These are phyloP conservation scores for Rynchops niger DNA, from an alignment of 2,113 vertebrate species.

Conservation along the genomic window DNA sequence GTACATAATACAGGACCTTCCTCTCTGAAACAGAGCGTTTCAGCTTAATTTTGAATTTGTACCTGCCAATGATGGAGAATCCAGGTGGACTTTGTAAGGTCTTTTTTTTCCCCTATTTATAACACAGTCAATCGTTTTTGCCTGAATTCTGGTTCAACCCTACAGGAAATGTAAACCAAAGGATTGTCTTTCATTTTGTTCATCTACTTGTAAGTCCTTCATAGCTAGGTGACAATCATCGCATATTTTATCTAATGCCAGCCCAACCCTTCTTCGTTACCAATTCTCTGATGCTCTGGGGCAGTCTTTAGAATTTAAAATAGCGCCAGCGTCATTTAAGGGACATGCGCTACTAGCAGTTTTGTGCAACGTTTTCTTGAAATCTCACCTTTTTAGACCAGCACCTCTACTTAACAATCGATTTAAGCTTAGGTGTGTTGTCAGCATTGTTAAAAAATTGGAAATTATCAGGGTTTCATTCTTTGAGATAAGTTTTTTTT, in stretches of 20 bases:
- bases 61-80: background rate
- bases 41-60: background rate
- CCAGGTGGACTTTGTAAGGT: too few species aligned
- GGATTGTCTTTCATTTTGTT: rapidly evolving
- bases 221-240: too few species aligned
- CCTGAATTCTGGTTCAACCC: background rate
- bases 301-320: background rate
- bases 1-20: rapidly evolving
- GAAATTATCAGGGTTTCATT: background rate
- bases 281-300: rapidly evolving
- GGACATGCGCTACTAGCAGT: rapidly evolving
- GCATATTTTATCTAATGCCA: background rate
- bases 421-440: background rate
- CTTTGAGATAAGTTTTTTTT: background rate
- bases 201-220: background rate
- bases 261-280: background rate
- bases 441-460: background rate
- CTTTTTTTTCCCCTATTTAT: rapidly evolving
- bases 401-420: background rate
- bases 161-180: rapidly evolving
- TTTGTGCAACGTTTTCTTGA: background rate
- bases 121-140: background rate
- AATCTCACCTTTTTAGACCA: background rate
- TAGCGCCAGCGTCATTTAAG: background rate
- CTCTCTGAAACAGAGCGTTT: rapidly evolving